Conservation (phyloP, 1,140 invertebrate genomes). For the Colletes gigas region DNA sequence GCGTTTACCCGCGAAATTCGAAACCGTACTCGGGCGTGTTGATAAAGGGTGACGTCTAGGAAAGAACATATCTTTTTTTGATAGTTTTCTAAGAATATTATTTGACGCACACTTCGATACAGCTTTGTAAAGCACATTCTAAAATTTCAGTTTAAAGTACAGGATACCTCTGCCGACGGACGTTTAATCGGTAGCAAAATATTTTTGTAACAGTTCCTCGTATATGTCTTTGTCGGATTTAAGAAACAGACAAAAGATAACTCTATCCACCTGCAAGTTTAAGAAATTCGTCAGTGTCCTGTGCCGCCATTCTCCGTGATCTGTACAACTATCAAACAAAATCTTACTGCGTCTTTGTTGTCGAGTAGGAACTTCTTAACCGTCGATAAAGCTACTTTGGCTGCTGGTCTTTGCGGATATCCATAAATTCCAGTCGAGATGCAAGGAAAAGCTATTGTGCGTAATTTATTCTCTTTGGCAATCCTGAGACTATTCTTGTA, state of each 20-base stretch:
- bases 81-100: slow-evolving; percentile 49
- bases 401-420: slow-evolving; percentile 89
- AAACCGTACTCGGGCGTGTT: not conserved
- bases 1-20: not conserved
- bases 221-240: slow-evolving; percentile 88
- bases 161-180: not conserved
- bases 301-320: fast-evolving
- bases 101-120: slow-evolving; percentile 34
- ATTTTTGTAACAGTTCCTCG: slow-evolving; percentile 86
- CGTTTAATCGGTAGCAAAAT: slow-evolving; percentile 83
- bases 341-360: slow-evolving; percentile 81
- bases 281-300: slow-evolving; percentile 29
- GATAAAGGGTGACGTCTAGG: not conserved
- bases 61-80: slow-evolving; percentile 2
- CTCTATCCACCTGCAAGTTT: slow-evolving; percentile 84
- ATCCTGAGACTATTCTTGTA: slow-evolving; percentile 86
- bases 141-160: slow-evolving; percentile 6
- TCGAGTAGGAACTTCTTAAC: slow-evolving; percentile 86
- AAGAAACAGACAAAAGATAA: slow-evolving; percentile 92
- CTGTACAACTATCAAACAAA: not conserved
- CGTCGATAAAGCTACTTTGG: slow-evolving; percentile 86
- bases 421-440: slow-evolving; percentile 94
- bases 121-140: slow-evolving; percentile 3
- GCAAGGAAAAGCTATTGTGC: slow-evolving; percentile 91
- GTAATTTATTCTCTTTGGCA: slow-evolving; percentile 83